Base-by-base conservation (phyloP, 2,888 invertebrate genomes). In the Phaonia tiefii region DNA sequence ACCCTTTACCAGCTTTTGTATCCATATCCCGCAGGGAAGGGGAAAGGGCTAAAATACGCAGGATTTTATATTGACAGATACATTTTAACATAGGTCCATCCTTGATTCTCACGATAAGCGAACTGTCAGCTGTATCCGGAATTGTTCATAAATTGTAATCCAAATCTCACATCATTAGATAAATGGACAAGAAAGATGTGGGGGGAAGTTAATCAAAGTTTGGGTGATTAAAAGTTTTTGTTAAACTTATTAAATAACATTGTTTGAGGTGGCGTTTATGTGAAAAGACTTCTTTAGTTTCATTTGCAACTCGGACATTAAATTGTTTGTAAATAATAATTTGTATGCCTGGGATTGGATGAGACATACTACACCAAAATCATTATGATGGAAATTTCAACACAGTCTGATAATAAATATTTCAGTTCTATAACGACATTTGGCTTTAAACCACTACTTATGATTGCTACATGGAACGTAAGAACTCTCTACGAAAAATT, bases 31-130 rank as follows among this genome's bases (percentile, higher is more conserved):
- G 20, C 49, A 2, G 37, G 11, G 25, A 39, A 51, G 54, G 13
- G 63, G 56, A 44, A 49, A 77, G 65, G 74, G 66, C 22, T 20
- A 20, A 67, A 71, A 71, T 67, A 75, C 71, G 58, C 25, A 72
- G 69, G 63, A 69, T 71, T 69, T 80, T 46, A 69, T 56, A 56
- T 75, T 63, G 63, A 46, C 49, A 73, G 72, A 80, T 75, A 69
- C 54, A 72, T 75, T 63, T 37, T 31, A 71, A 79, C 37, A 71
- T 42, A 60, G 44, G 63, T 20, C 44, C 54, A 11, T 44, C 25
- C 13, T 17, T 13, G 20, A 69, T 20, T 7, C 54, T 26, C 25
- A 7, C 2, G 7, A 39, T 63, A 25, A 49, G 20, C 60, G 37
- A 13, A 65, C 25, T 65, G 65, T 65, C 65, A 46, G 42, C 26